A percentile compares a stretch with the other conserved stretches of the same genome.
Conservation (phyloP, 2,113 vertebrate species). For the Sinocyclocheilus maitianheensis region DNA sequence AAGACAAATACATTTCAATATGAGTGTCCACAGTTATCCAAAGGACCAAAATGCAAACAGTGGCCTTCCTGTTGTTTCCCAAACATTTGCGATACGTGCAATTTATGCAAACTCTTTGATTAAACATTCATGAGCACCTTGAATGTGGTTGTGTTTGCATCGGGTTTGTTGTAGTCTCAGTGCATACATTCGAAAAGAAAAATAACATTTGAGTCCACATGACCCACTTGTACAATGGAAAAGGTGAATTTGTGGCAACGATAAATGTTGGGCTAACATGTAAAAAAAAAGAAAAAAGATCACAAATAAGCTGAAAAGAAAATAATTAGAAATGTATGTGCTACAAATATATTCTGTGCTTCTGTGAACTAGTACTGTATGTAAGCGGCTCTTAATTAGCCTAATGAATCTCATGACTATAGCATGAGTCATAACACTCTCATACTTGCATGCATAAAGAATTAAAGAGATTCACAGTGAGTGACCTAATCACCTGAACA, state of each 20-base stretch:
- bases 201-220: constrained; percentile 34
- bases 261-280: neutral
- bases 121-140: constrained; percentile 62
- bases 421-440: constrained; percentile 1
- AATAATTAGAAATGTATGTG: constrained; percentile 4
- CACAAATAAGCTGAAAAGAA: neutral
- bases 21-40: neutral
- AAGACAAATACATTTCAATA: constrained; percentile 25
- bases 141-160: constrained; percentile 52
- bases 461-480: neutral
- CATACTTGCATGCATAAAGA: constrained; percentile 8
- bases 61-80: no score
- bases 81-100: constrained; percentile 20
- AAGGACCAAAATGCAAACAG: constrained; percentile 27
- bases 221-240: neutral
- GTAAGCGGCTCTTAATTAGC: constrained; percentile 8
- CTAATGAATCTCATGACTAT: constrained; percentile 19
- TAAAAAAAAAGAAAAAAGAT: neutral
- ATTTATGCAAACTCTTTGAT: constrained; percentile 56
- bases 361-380: neutral
- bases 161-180: constrained; percentile 58
- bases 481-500: constrained; percentile 39
- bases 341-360: neutral
- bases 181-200: constrained; percentile 51
- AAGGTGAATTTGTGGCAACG: neutral